These are phyloP conservation scores for Diadophis punctatus DNA, from an alignment of 2,113 vertebrate genomes.

Conservation along the genomic window DNA sequence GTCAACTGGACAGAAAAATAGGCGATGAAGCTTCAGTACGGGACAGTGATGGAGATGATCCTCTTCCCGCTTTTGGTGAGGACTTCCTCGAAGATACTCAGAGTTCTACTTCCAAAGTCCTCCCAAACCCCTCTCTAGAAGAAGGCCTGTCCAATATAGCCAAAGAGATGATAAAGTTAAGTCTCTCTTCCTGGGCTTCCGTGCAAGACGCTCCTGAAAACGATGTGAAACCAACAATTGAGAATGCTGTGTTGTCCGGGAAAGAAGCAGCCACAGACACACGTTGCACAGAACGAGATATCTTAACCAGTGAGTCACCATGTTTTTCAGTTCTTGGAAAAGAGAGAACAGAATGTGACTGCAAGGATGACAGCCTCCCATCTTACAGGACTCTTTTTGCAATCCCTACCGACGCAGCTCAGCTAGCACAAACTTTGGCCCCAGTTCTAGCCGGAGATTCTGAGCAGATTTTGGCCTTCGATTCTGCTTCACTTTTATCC, in stretches of 20 bases:
- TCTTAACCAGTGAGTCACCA: slow-evolving; percentile 12
- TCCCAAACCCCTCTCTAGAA: background rate
- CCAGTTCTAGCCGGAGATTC: background rate
- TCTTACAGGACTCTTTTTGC: slow-evolving; percentile 15
- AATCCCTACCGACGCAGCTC: accelerated
- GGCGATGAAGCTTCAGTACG: background rate
- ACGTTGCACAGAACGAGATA: background rate
- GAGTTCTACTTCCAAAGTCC: background rate
- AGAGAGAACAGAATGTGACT: slow-evolving; percentile 25
- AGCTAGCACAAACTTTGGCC: slow-evolving; percentile 6
- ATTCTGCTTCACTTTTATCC: background rate
- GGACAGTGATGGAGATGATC: background rate
- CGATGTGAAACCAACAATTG: background rate
- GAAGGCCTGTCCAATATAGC: background rate
- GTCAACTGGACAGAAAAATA: background rate
- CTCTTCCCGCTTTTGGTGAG: background rate
- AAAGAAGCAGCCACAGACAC: background rate
- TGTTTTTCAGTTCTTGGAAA: slow-evolving; percentile 22
- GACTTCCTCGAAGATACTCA: background rate
- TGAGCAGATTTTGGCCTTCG: background rate
- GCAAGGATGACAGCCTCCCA: background rate
- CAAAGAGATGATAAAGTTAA: background rate
- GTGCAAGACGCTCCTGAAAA: slow-evolving; percentile 38
- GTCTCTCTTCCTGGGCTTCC: background rate
- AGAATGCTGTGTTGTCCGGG: slow-evolving; percentile 30